A percentile compares a stretch with the other conserved stretches of the same genome.
Evolutionary conservation across 2,888 invertebrate genomes (phyloP).

Genomic region (Cosmorhoe ocellata): DNA sequence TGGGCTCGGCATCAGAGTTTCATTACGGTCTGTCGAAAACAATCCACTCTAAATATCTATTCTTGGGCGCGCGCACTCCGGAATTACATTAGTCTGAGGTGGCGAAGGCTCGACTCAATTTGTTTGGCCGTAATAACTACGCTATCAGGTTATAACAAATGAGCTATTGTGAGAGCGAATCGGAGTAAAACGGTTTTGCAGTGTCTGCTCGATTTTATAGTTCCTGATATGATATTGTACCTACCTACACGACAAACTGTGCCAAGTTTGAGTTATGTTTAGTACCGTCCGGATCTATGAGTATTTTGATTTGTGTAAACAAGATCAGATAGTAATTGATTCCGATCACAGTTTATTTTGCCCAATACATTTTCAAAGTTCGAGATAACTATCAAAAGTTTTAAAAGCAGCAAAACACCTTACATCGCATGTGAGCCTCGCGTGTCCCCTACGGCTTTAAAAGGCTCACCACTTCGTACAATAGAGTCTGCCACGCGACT

Average conservation of each 20-base stretch:
- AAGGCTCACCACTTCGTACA: conserved; percentile 63
- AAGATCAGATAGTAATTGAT: conserved; percentile 1
- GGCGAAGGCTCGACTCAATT: conserved; percentile 83
- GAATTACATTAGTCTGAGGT: conserved; percentile 83
- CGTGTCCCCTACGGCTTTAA: conserved; percentile 65
- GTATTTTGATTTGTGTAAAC: neutral
- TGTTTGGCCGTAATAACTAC: conserved; percentile 80
- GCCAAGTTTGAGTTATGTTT: neutral
- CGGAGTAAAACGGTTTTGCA: conserved; percentile 73
- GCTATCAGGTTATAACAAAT: conserved; percentile 81
- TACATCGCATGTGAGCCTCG: conserved; percentile 54
- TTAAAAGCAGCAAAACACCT: conserved; percentile 48
- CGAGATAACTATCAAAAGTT: conserved; percentile 29
- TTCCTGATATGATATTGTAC: conserved; percentile 24
- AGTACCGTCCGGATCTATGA: conserved; percentile 2
- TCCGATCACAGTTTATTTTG: conserved; percentile 19
- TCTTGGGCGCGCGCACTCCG: conserved; percentile 79
- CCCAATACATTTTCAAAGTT: conserved; percentile 26
- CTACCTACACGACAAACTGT: conserved; percentile 1
- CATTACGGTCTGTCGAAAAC: conserved; percentile 83
- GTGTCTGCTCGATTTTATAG: conserved; percentile 71
- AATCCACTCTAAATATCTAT: conserved; percentile 83
- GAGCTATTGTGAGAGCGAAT: conserved; percentile 79
- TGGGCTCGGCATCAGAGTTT: conserved; percentile 79
- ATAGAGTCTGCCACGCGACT: conserved; percentile 52